A percentile compares a stretch with the other conserved stretches of the same genome.
Conservation (phyloP, 2,888 invertebrate genomes). For the Crematogaster levior region DNA sequence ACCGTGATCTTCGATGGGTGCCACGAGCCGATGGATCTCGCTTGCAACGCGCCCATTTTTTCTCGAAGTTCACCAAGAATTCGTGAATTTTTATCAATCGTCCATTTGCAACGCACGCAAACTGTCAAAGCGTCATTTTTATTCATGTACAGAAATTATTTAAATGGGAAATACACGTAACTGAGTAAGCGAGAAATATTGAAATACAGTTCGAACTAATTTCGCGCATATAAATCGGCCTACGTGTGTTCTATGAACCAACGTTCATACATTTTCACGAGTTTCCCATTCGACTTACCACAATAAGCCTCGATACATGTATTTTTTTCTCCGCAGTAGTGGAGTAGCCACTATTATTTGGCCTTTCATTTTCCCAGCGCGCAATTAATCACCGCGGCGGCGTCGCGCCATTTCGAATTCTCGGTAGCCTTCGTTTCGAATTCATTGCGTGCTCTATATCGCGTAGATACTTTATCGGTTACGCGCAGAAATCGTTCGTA, state of each 20-base stretch:
- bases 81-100: neutral
- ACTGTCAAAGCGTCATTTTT: neutral
- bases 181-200: neutral
- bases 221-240: neutral
- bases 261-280: conserved; percentile 27
- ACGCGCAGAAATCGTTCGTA: conserved; percentile 23
- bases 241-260: neutral
- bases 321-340: neutral
- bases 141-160: neutral
- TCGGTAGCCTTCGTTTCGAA: conserved; percentile 33
- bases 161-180: neutral
- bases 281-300: neutral
- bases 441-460: conserved; percentile 34
- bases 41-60: neutral
- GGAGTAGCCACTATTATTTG: conserved; percentile 52
- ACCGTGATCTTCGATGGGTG: conserved; percentile 19
- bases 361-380: conserved; percentile 33
- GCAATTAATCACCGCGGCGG: conserved; percentile 58
- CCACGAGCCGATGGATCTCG: conserved; percentile 21
- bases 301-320: conserved; percentile 35
- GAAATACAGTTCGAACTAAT: neutral
- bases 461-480: conserved; percentile 17
- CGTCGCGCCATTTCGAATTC: conserved; percentile 42
- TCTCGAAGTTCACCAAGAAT: neutral
- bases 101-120: neutral